Conservation (phyloP, 2,888 invertebrate genomes). For the Coelopa pilipes region DNA sequence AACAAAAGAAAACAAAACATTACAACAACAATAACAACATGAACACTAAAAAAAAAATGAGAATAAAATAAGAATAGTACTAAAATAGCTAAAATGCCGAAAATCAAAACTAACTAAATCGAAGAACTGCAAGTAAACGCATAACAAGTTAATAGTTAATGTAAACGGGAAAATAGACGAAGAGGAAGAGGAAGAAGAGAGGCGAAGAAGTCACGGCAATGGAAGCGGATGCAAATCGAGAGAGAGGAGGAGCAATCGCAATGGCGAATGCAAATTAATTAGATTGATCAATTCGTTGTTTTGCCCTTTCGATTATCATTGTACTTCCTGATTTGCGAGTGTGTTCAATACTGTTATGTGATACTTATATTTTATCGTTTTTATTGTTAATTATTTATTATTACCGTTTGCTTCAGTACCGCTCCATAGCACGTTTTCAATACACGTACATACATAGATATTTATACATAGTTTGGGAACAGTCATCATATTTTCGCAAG, state of each 20-base stretch:
- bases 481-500: too few species aligned
- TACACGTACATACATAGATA: too few species aligned
- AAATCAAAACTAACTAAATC: conserved; percentile 1
- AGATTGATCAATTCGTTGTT: neutral
- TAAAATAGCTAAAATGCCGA: conserved; percentile 13
- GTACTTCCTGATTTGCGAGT: conserved; percentile 14
- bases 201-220: neutral
- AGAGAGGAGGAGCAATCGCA: too few species aligned
- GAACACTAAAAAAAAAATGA: neutral
- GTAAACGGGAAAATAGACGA: conserved; percentile 27
- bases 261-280: neutral
- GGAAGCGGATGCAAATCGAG: too few species aligned
- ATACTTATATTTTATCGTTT: conserved; percentile 8
- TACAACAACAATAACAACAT: neutral
- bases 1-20: conserved; percentile 16
- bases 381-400: neutral
- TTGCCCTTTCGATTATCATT: neutral
- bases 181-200: neutral
- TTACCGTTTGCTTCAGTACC: too few species aligned
- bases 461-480: too few species aligned
- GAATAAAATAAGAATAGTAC: conserved; percentile 39
- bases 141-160: conserved; percentile 39
- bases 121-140: neutral
- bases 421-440: too few species aligned
- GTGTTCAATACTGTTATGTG: conserved; percentile 33